Evolutionary conservation across 2,797 vertebrate genomes (phyloP).

Genomic region (Echiichthys vipera): DNA sequence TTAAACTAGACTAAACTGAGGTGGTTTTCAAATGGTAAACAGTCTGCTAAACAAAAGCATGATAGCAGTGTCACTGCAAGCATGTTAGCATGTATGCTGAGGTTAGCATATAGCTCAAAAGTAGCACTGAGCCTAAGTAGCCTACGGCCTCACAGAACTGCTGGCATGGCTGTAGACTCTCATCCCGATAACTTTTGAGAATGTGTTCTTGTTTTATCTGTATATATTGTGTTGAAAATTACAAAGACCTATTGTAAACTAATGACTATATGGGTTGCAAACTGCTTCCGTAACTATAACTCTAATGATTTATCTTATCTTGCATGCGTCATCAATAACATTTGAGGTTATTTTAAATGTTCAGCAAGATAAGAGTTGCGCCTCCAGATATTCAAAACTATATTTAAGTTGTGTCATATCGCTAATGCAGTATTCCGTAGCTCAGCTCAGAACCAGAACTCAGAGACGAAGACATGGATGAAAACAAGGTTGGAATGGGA

Average conservation of each 20-base stretch:
- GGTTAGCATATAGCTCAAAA: background rate
- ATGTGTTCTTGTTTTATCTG: background rate
- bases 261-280: background rate
- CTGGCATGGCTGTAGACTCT: background rate
- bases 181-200: background rate
- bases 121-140: background rate
- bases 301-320: background rate
- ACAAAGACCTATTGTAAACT: background rate
- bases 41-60: background rate
- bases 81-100: constrained; percentile 1
- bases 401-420: background rate
- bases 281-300: background rate
- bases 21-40: background rate
- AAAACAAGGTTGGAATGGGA: constrained; percentile 88
- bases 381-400: background rate
- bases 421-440: background rate
- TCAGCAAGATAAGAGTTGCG: background rate
- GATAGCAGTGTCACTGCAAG: background rate
- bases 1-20: background rate
- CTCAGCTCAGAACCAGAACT: constrained; percentile 89
- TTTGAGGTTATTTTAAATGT: background rate
- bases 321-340: background rate
- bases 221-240: constrained; percentile 7
- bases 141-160: background rate
- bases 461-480: constrained; percentile 88